phyloP scores from a whole-genome alignment of 2,888 invertebrate species.

The Gordius sp. region DNA sequence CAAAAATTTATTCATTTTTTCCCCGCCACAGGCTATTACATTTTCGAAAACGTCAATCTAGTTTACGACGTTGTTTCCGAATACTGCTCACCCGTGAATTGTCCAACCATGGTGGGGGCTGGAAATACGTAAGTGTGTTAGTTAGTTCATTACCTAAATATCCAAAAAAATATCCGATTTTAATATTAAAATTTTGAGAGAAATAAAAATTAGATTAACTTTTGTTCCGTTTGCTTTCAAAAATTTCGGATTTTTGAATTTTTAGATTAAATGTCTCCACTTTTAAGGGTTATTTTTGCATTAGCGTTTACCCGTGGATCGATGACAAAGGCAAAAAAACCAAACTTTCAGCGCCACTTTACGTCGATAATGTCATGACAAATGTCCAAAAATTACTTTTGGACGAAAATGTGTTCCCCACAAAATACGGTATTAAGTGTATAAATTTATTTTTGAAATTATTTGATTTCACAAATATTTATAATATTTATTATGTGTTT shows the following conservation, averaged over 20 bases:
- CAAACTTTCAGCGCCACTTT: constrained; percentile 82
- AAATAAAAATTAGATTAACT: too few relatives aligned
- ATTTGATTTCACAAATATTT: too few relatives aligned
- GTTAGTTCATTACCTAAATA: too few relatives aligned
- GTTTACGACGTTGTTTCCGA: constrained; percentile 92
- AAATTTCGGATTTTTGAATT: too few relatives aligned
- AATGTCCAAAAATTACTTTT: constrained; percentile 84
- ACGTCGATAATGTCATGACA: constrained; percentile 94
- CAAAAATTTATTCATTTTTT: constrained; percentile 23
- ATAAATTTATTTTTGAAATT: too few relatives aligned
- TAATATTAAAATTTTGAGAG: too few relatives aligned
- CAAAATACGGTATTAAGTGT: constrained; percentile 71
- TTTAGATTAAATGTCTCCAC: too few relatives aligned
- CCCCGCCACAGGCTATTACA: constrained; percentile 49
- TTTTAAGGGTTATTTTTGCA: constrained; percentile 25
- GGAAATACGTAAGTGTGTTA: constrained; percentile 72
- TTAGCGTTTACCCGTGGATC: constrained; percentile 79
- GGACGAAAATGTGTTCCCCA: constrained; percentile 85
- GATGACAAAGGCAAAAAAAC: constrained; percentile 95
- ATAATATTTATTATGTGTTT: too few relatives aligned
- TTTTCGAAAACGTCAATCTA: constrained; percentile 94
- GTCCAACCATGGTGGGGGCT: constrained; percentile 87
- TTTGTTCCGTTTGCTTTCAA: too few relatives aligned
- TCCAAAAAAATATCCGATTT: too few relatives aligned
- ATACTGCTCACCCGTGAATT: constrained; percentile 79